A percentile compares a stretch with the other conserved stretches of the same genome.
Conservation (phyloP, 2,797 vertebrate genomes). For the Artibeus jamaicensis region DNA sequence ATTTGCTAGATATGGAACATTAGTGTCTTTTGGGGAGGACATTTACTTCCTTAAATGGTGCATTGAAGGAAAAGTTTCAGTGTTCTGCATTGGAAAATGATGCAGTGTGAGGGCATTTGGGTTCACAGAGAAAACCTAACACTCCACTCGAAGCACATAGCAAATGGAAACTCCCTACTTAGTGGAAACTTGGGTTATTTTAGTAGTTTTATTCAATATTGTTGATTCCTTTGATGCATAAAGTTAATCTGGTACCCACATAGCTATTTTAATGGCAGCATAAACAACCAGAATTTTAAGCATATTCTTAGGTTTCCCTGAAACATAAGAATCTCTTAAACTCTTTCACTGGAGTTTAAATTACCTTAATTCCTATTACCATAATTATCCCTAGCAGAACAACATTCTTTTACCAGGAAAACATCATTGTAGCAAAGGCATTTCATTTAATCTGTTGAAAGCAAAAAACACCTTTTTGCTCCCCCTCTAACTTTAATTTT, state of each 20-base stretch:
- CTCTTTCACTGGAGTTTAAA: slow-evolving; percentile 32
- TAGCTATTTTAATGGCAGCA: background rate
- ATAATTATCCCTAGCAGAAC: slow-evolving; percentile 5
- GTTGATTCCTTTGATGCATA: background rate
- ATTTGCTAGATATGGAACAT: slow-evolving; percentile 9
- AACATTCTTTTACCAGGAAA: slow-evolving; percentile 23
- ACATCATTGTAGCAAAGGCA: background rate
- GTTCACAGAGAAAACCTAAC: background rate
- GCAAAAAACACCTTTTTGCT: background rate
- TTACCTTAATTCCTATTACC: slow-evolving; percentile 16
- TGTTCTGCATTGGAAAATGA: slow-evolving; percentile 24
- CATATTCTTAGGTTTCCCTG: slow-evolving; percentile 29
- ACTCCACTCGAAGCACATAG: background rate
- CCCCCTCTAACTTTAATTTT: background rate
- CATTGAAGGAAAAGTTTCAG: background rate
- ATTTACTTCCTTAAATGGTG: background rate
- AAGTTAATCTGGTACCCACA: background rate
- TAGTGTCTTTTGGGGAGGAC: background rate
- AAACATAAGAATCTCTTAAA: slow-evolving; percentile 22
- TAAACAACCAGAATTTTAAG: slow-evolving; percentile 5
- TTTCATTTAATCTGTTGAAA: slow-evolving; percentile 25
- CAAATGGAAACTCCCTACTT: background rate
- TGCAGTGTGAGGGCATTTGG: background rate
- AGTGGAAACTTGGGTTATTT: background rate
- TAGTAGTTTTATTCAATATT: background rate